Conservation (phyloP, 2,113 vertebrate species). For the Hemiprocne comata region DNA sequence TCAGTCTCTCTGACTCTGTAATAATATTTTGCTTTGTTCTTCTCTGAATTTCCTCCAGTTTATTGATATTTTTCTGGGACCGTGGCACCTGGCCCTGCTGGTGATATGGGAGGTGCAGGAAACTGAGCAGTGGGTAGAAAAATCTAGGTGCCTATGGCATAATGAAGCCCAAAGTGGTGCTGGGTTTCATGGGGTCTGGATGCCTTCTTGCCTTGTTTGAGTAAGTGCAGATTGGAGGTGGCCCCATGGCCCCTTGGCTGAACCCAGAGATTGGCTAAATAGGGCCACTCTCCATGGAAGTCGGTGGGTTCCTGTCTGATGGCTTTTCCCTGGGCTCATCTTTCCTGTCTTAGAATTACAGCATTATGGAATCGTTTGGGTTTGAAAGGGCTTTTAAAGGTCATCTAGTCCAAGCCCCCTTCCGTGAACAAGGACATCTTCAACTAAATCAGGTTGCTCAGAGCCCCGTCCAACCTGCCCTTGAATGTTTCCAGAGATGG, state of each 20-base stretch:
- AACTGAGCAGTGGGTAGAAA: background rate
- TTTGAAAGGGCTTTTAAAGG: too few relatives aligned
- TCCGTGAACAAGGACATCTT: too few relatives aligned
- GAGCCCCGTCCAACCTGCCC: too few relatives aligned
- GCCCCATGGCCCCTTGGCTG: background rate
- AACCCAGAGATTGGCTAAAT: background rate
- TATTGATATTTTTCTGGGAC: background rate
- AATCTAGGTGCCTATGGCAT: background rate
- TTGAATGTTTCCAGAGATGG: too few relatives aligned
- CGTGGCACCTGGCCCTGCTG: background rate
- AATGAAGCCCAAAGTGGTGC: background rate
- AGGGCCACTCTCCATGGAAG: background rate
- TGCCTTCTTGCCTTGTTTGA: background rate
- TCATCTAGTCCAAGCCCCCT: too few relatives aligned
- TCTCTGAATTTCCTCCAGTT: conserved; percentile 17
- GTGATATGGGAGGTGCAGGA: background rate
- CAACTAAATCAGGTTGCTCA: too few relatives aligned
- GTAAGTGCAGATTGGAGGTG: background rate
- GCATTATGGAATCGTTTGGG: too few relatives aligned
- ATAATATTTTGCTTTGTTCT: conserved; percentile 49
- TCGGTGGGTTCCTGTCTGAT: background rate
- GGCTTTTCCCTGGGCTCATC: background rate
- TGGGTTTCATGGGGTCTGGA: background rate
- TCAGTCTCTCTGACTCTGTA: conserved; percentile 20
- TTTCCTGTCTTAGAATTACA: background rate